phyloP scores from a whole-genome alignment of 1,140 invertebrate genomes.

The Euwallacea similis region DNA sequence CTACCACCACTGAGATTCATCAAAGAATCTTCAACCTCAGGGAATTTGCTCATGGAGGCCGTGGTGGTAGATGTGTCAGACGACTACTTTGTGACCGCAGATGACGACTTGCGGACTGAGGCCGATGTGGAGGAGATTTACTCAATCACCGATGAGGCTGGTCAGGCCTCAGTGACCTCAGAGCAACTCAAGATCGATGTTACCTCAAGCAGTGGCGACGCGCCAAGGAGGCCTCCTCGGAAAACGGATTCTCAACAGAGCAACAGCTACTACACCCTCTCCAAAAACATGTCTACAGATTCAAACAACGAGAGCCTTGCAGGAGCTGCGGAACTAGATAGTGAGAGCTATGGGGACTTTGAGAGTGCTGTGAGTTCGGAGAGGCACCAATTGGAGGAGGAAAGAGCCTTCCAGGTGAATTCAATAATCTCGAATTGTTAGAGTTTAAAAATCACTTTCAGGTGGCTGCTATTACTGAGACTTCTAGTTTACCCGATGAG shows the following conservation, averaged over 20 bases:
- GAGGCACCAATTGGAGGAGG: constrained; percentile 52
- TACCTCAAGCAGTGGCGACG: constrained; percentile 45
- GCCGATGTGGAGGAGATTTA: constrained; percentile 84
- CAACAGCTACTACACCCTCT: constrained; percentile 53
- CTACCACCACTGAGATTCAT: constrained; percentile 85
- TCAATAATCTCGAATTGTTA: neutral
- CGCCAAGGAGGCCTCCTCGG: constrained; percentile 54
- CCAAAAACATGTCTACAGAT: constrained; percentile 51
- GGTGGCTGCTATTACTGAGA: constrained; percentile 50
- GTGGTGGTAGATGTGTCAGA: constrained; percentile 89
- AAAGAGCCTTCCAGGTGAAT: constrained; percentile 46
- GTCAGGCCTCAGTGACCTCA: constrained; percentile 50
- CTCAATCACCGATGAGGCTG: constrained; percentile 68
- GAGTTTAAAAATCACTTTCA: neutral
- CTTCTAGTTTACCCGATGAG: constrained; percentile 48
- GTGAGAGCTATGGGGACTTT: constrained; percentile 57
- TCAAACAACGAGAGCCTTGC: constrained; percentile 55
- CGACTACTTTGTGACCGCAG: constrained; percentile 73
- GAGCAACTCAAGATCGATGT: constrained; percentile 54
- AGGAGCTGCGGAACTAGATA: constrained; percentile 52
- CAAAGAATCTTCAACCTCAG: constrained; percentile 84
- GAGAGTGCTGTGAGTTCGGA: constrained; percentile 63
- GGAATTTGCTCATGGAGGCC: constrained; percentile 86
- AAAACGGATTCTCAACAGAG: constrained; percentile 61
- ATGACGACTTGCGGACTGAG: constrained; percentile 80